A percentile compares a stretch with the other conserved stretches of the same genome.
phyloP scores from a whole-genome alignment of 2,888 invertebrate species.

The Phorcus lineatus region DNA sequence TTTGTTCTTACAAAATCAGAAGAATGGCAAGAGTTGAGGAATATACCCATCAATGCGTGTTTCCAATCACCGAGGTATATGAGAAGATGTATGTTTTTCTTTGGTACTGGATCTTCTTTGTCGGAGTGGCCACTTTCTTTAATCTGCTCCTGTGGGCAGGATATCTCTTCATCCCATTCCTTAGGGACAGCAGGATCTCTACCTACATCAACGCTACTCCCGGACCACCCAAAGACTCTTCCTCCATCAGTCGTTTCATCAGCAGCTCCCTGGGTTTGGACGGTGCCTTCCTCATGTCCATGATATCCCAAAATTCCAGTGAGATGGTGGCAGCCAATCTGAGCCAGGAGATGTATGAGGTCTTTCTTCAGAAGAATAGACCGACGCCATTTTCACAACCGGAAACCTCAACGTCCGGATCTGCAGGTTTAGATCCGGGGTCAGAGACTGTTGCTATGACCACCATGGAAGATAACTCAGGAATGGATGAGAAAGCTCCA shows the following conservation, averaged over 20 bases:
- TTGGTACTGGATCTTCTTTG: not conserved
- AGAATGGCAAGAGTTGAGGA: not conserved
- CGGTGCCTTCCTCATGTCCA: not conserved
- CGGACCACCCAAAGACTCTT: not conserved
- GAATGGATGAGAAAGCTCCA: no score
- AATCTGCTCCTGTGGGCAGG: conserved; percentile 3
- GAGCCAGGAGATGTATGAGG: not conserved
- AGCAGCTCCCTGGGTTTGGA: not conserved
- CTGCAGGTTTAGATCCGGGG: no score
- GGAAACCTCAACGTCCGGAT: not conserved
- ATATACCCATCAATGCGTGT: not conserved
- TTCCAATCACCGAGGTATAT: not conserved
- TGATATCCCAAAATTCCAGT: conserved; percentile 9
- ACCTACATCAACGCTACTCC: not conserved
- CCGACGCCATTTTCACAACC: no score
- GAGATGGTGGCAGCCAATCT: conserved; percentile 11
- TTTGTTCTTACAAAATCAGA: not conserved
- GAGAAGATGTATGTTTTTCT: conserved; percentile 5
- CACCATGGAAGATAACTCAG: no score
- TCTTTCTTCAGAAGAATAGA: not conserved
- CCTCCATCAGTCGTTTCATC: not conserved
- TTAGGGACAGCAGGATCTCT: not conserved
- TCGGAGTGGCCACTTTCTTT: not conserved
- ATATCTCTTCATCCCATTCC: not conserved
- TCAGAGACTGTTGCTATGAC: no score